Evolutionary conservation across 2,113 vertebrate species (phyloP).

Genomic region (Pterocles burchelli): DNA sequence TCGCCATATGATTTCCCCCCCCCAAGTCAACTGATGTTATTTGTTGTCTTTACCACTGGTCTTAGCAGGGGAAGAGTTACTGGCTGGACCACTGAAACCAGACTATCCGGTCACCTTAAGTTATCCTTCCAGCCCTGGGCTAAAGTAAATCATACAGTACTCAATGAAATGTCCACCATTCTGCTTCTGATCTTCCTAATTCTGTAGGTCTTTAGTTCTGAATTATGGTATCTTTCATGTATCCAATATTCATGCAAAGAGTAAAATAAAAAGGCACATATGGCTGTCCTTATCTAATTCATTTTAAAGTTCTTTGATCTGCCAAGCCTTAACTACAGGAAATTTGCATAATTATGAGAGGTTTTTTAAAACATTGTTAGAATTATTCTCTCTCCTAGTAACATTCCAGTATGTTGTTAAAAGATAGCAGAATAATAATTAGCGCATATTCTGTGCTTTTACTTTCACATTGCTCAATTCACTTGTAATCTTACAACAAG

Average conservation of each 20-base stretch:
- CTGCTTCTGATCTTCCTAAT: neutral
- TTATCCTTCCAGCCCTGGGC: neutral
- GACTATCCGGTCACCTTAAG: neutral
- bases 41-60: neutral
- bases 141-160: neutral
- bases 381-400: slow-evolving; percentile 41
- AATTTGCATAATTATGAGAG: slow-evolving; percentile 51
- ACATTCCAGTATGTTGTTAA: slow-evolving; percentile 29
- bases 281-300: slow-evolving; percentile 23
- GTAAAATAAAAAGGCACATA: neutral
- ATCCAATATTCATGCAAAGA: neutral
- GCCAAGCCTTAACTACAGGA: slow-evolving; percentile 12
- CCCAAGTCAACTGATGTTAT: neutral
- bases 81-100: neutral
- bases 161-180: neutral
- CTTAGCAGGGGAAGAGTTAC: neutral
- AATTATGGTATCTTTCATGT: neutral
- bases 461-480: neutral
- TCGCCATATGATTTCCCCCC: neutral
- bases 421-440: slow-evolving; percentile 48
- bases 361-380: neutral
- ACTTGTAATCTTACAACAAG: slow-evolving; percentile 7
- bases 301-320: slow-evolving; percentile 48
- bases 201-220: neutral
- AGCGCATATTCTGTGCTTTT: neutral